Conservation (phyloP, 2,113 vertebrate species). For the Thalassarche chlororhynchos region DNA sequence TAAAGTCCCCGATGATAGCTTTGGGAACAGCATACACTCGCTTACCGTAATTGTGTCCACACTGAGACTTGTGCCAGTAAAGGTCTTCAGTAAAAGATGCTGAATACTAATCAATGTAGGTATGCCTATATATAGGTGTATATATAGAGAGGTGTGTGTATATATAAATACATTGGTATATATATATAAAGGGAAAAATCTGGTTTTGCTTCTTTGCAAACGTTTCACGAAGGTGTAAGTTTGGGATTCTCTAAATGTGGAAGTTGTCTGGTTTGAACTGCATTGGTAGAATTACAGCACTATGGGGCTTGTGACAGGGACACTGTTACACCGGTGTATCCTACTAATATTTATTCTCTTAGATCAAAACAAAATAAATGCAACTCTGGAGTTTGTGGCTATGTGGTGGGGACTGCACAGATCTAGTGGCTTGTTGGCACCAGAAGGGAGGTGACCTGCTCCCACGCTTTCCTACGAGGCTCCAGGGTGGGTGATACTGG, state of each 20-base stretch:
- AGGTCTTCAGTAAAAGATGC: neutral
- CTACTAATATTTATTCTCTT: neutral
- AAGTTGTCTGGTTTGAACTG: neutral
- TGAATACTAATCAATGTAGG: neutral
- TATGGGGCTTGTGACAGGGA: neutral
- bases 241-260: neutral
- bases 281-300: neutral
- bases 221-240: neutral
- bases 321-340: neutral
- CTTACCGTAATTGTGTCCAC: neutral
- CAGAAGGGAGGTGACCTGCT: neutral
- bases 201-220: neutral
- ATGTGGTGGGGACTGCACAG: neutral
- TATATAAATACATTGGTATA: no score
- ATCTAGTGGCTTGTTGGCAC: neutral
- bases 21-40: neutral
- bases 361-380: neutral
- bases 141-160: neutral
- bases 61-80: neutral
- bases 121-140: neutral
- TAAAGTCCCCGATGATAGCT: neutral
- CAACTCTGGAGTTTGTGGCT: neutral
- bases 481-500: neutral
- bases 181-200: neutral
- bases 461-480: fast-evolving